phyloP scores from a whole-genome alignment of 2,888 invertebrate genomes.

The Embidobia sp. region DNA sequence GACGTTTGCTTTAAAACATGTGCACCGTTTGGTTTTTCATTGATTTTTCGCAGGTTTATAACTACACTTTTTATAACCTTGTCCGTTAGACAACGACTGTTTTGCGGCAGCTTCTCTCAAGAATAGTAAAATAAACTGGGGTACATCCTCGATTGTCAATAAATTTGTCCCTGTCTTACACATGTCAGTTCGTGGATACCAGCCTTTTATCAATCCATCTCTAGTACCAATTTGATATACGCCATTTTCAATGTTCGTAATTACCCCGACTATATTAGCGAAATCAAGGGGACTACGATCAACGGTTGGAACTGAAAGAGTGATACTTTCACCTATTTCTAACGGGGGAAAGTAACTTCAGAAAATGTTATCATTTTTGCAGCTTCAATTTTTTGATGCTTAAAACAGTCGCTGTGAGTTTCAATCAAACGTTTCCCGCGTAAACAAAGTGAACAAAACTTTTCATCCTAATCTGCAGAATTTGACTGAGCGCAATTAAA shows the following conservation, averaged over 20 bases:
- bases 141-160: background rate
- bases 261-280: background rate
- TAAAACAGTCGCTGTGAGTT: background rate
- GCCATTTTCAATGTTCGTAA: background rate
- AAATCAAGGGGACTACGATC: background rate
- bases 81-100: no score
- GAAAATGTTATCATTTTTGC: background rate
- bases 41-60: no score
- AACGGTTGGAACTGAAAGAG: background rate
- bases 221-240: background rate
- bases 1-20: slow-evolving; percentile 74
- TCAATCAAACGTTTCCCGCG: no score
- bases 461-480: no score
- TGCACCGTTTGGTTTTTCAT: no score
- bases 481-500: no score
- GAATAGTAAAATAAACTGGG: background rate
- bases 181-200: background rate
- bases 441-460: no score
- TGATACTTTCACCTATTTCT: background rate
- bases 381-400: background rate
- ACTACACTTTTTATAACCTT: slow-evolving; percentile 2
- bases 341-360: background rate
- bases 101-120: background rate
- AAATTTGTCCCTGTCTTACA: background rate
- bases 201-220: background rate